Conservation (phyloP, 2,797 vertebrate genomes). For the Lepilemur septentrionalis region DNA sequence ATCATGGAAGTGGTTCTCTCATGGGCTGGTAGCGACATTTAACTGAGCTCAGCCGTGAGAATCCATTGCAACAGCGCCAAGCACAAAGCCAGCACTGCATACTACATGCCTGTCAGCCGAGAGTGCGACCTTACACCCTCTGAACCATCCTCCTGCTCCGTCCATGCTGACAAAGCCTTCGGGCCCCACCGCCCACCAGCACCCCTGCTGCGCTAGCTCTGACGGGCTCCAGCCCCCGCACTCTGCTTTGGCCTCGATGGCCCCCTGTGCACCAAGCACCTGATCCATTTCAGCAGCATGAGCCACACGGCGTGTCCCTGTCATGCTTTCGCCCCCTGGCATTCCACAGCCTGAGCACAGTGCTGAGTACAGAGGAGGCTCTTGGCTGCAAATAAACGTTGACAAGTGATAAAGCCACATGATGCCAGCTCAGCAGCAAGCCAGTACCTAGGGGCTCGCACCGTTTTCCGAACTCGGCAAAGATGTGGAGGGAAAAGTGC, state of each 20-base stretch:
- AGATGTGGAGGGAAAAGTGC: not conserved
- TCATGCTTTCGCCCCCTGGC: fast-evolving
- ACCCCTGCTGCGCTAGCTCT: not conserved
- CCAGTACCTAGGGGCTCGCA: not conserved
- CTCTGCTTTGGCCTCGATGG: not conserved
- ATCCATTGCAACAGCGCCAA: no score
- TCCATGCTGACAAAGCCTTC: not conserved
- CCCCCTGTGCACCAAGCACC: no score
- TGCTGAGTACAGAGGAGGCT: not conserved
- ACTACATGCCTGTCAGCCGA: fast-evolving
- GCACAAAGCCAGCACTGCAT: not conserved
- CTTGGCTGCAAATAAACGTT: not conserved
- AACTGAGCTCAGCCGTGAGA: not conserved
- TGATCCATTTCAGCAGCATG: not conserved
- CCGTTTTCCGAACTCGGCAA: not conserved
- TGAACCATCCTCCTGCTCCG: not conserved
- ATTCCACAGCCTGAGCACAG: not conserved
- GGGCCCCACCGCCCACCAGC: no score
- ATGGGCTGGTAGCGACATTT: no score
- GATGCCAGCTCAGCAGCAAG: not conserved
- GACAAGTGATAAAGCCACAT: not conserved
- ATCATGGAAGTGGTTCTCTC: not conserved
- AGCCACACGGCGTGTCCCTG: not conserved
- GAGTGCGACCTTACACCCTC: not conserved
- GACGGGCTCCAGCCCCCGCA: not conserved